Conservation (phyloP, 2,888 invertebrate genomes). For the Lasioglossum marginatum region DNA sequence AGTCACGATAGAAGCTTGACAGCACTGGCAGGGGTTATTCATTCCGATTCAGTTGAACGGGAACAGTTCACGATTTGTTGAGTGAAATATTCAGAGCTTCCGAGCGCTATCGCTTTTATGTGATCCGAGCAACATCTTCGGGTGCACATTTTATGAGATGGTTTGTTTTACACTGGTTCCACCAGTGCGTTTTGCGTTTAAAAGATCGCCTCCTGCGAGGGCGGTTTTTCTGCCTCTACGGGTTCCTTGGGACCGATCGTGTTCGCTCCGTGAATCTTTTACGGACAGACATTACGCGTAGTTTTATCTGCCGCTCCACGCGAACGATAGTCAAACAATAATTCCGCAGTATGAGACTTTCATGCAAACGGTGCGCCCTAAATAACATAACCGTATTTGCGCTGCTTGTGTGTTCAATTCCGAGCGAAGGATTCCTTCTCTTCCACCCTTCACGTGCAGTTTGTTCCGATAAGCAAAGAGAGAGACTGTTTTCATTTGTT, state of each 20-base stretch:
- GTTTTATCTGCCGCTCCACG: slow-evolving; percentile 36
- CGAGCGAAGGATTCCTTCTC: not conserved
- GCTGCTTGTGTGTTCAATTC: not conserved
- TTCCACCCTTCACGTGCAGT: not conserved
- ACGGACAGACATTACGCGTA: slow-evolving; percentile 43
- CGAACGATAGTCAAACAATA: slow-evolving; percentile 42
- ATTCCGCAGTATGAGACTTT: slow-evolving; percentile 17
- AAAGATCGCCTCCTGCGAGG: slow-evolving; percentile 68
- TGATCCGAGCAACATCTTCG: slow-evolving; percentile 13
- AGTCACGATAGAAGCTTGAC: not conserved
- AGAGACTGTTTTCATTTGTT: not conserved
- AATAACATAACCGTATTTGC: slow-evolving; percentile 16
- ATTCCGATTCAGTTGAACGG: not conserved
- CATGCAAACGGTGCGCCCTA: slow-evolving; percentile 5
- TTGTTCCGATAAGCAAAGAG: not conserved
- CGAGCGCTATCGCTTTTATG: not conserved
- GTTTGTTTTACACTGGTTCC: slow-evolving; percentile 46
- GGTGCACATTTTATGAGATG: slow-evolving; percentile 22
- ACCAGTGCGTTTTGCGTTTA: slow-evolving; percentile 57
- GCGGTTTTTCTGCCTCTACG: slow-evolving; percentile 58
- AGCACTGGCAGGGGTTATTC: not conserved
- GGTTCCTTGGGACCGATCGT: slow-evolving; percentile 65
- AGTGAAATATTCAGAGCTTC: not conserved
- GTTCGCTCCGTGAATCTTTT: slow-evolving; percentile 61
- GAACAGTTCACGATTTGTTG: not conserved